Base-by-base conservation (phyloP, 2,113 vertebrate species). In the Nesogale talazaci region DNA sequence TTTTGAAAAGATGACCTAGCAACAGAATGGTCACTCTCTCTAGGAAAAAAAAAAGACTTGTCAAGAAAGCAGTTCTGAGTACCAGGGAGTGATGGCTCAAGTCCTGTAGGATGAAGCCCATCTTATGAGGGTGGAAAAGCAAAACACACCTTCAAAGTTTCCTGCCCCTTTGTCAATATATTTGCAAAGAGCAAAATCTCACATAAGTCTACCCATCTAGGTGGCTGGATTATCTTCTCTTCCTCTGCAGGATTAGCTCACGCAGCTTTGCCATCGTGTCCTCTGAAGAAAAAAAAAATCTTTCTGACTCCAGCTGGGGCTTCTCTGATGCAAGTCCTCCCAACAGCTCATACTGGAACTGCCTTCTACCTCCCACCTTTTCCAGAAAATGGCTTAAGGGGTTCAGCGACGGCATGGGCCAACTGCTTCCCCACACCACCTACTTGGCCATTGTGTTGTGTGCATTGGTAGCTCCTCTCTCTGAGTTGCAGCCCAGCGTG, bases 401-500 rank as follows among this genome's bases (percentile, higher is more conserved):
- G 2, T 31, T 79, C 59, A 42, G 46, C 23, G 31, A 12, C 2
- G 72, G 79, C 80, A 36, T 86, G 84, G 78, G 69, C 79, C 90
- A 34, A 83, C 87, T 93, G 31, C 61, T 90, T 23, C 59, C 85
- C 72, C 67, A 29, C 67, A 67, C 27, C 25, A 79, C 67, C 72
- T 61, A 79, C 70, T 74, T 77, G 87, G 84, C 5, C n/a, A 72
- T 22, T 40, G 89, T n/a, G n/a, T n/a, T n/a, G n/a, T n/a, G n/a
- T n/a, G n/a, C n/a, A 87, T 93, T 84, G 83, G 86, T 77, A 46
- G 31, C 1, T 20, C 19, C 0, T 31, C 63, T 57, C 72, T 85
- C 34, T 56, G 9, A 59, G 69, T 46, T 69, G 72, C 57, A 56
- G 59, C 91, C 79, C 42, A 38, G 34, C 4, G 27, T 72, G n/a